Evolutionary conservation across 2,888 invertebrate genomes (phyloP).

Genomic region (Ctena decussata): DNA sequence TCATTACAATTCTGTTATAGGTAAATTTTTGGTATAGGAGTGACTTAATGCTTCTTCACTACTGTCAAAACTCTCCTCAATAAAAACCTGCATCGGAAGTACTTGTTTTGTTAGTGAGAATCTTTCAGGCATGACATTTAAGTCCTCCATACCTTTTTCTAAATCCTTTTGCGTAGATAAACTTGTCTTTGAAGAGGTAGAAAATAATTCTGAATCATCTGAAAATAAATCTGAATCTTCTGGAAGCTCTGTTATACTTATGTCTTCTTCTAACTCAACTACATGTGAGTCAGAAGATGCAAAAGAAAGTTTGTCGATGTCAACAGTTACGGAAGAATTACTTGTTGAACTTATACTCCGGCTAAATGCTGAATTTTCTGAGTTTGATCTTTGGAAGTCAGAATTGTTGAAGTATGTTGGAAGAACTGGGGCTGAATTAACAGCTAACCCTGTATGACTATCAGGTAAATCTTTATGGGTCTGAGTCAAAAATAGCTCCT

Average conservation of each 20-base stretch:
- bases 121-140: slow-evolving; percentile 32
- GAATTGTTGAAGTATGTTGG: not conserved
- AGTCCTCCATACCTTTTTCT: slow-evolving; percentile 42
- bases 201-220: slow-evolving; percentile 32
- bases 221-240: slow-evolving; percentile 47
- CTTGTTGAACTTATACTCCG: slow-evolving; percentile 7
- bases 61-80: slow-evolving; percentile 65
- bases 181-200: slow-evolving; percentile 1
- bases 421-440: not conserved
- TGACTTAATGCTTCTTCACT: slow-evolving; percentile 59
- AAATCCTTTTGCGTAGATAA: slow-evolving; percentile 30
- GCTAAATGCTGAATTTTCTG: not conserved
- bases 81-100: slow-evolving; percentile 72
- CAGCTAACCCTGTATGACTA: too few species aligned
- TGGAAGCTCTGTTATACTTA: slow-evolving; percentile 57
- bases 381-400: not conserved
- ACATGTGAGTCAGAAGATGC: slow-evolving; percentile 53
- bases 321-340: slow-evolving; percentile 47
- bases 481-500: not conserved
- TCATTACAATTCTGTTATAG: slow-evolving; percentile 34
- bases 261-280: slow-evolving; percentile 66
- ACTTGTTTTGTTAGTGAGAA: slow-evolving; percentile 59
- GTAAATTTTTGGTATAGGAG: slow-evolving; percentile 26
- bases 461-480: not conserved
- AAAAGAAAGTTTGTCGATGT: slow-evolving; percentile 56